Base-by-base conservation (phyloP, 1,140 invertebrate genomes). In the Galleria mellonella region DNA sequence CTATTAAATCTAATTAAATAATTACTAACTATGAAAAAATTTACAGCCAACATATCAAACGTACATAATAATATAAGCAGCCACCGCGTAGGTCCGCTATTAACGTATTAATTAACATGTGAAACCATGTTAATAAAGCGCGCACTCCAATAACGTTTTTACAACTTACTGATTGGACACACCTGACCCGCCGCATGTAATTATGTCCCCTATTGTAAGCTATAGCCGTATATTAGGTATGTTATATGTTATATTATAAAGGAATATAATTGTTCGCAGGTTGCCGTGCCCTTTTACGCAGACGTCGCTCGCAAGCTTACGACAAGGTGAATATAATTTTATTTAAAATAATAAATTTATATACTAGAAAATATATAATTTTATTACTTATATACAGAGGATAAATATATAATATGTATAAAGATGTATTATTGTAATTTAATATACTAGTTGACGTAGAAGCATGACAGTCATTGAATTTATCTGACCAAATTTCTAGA, bases 251-350 rank as follows among this genome's bases (percentile, higher is more conserved):
- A 23, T 23, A 23, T 23, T 23, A 23, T 23, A 23, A 2, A 23
- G 17, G 17, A 23, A 3, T 23, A 23, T 23, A 23, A 70, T 77
- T 74, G 51, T 66, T 84, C 74, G 29, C 83, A 87, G 85, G 59
- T 77, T 87, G 61, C 83, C 83, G 55, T 86, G 85, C 63, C 83
- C 85, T 59, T 86, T 86, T 61, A 85, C 83, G 55, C 85, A 87
- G 70, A 79, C 78, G 55, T 86, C 83, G 54, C 73, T 87, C 65
- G 86, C 86, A 43, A 87, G 86, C 73, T 83, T 87, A 83, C 71
- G 86, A 76, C 83, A 86, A 87, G 86, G 86, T 87, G 83, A 85
- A 64, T 81, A 77, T 23, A 23, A 23, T 23, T 23, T 6, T 23
- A 23, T 23, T 23, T 2, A 23, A 2, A 23, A 23, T 23, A 3